A percentile compares a stretch with the other conserved stretches of the same genome.
Conservation (phyloP, 53 echinoderm and acorn worm species). For the Apostichopus leukothele region DNA sequence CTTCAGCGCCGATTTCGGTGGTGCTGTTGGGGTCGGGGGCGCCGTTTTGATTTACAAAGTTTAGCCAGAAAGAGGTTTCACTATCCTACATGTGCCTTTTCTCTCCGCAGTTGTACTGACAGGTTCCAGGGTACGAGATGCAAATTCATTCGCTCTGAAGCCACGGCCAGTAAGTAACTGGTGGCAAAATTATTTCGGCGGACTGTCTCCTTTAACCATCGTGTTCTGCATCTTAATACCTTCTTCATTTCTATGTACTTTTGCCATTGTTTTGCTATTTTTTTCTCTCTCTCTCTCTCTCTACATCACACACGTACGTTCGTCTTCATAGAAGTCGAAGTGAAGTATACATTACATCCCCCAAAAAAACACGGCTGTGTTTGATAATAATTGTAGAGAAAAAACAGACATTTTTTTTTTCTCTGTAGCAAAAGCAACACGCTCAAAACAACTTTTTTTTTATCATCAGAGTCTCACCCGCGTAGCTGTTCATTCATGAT, state of each 20-base stretch:
- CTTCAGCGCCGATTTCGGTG: background rate
- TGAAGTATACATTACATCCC: background rate
- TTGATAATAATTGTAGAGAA: too few relatives aligned
- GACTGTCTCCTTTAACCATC: slow-evolving; percentile 41
- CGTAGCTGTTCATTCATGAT: background rate
- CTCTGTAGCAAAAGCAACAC: background rate
- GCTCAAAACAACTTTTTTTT: background rate
- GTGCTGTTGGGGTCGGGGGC: background rate
- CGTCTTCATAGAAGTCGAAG: slow-evolving; percentile 42
- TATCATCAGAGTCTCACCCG: background rate
- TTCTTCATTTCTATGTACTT: slow-evolving; percentile 27
- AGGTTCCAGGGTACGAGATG: slow-evolving; percentile 34
- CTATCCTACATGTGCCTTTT: slow-evolving; percentile 24
- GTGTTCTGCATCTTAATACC: slow-evolving; percentile 38
- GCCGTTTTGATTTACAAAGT: background rate
- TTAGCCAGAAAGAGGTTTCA: background rate
- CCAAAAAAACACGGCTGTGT: background rate
- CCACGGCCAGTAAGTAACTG: slow-evolving; percentile 29
- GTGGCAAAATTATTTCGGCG: slow-evolving; percentile 39
- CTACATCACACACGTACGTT: background rate
- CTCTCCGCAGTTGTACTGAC: slow-evolving; percentile 31
- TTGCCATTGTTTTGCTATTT: background rate
- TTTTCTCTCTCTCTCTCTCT: background rate
- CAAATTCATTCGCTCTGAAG: slow-evolving; percentile 42
- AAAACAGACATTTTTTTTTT: background rate